phyloP scores from a whole-genome alignment of 1,140 invertebrate genomes.

The Andricus grossulariae region DNA sequence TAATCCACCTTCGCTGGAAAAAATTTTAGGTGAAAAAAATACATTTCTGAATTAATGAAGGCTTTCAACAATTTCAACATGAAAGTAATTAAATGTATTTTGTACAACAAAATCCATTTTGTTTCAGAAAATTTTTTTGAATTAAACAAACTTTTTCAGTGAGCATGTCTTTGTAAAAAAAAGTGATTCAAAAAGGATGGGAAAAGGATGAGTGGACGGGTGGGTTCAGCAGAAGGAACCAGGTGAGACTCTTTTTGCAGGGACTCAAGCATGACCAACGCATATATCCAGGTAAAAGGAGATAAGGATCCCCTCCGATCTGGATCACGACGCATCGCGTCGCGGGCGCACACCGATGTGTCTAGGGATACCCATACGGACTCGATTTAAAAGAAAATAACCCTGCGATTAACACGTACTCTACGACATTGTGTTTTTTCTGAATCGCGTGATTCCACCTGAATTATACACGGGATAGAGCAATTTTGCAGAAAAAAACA shows the following conservation, averaged over 20 bases:
- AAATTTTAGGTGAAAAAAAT: too few species aligned
- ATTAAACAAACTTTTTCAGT: too few species aligned
- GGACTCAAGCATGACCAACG: conserved; percentile 62
- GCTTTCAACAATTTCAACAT: too few species aligned
- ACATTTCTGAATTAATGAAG: too few species aligned
- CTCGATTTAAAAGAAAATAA: neutral
- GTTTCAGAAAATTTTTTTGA: too few species aligned
- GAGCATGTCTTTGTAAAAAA: neutral
- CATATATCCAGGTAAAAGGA: conserved; percentile 46
- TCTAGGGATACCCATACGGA: neutral
- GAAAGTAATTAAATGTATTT: too few species aligned
- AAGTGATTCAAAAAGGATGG: conserved; percentile 34
- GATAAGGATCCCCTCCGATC: conserved; percentile 68
- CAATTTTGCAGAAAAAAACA: too few species aligned
- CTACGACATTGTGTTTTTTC: neutral
- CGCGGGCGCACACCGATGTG: conserved; percentile 45
- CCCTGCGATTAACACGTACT: neutral
- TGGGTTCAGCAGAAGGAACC: conserved; percentile 47
- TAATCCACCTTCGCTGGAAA: too few species aligned
- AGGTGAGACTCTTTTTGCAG: conserved; percentile 66
- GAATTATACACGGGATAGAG: too few species aligned
- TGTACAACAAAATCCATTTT: too few species aligned
- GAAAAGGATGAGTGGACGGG: conserved; percentile 31
- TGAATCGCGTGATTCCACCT: neutral
- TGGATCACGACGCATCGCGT: conserved; percentile 66